These are phyloP conservation scores for Pygoscelis adeliae DNA, from an alignment of 2,113 vertebrate species.

Conservation along the genomic window DNA sequence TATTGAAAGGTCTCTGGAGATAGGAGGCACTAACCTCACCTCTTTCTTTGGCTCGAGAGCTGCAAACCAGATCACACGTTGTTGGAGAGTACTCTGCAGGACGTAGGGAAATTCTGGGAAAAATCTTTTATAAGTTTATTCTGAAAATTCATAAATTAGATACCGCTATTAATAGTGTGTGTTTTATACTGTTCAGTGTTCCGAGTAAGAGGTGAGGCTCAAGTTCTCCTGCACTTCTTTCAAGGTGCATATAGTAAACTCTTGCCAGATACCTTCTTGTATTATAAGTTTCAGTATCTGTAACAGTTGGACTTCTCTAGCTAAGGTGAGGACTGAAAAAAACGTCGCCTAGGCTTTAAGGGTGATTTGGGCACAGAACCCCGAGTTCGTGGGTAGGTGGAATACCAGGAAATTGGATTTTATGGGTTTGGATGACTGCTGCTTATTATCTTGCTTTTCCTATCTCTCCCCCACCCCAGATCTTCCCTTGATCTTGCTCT, in stretches of 20 bases:
- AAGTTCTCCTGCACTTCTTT: background rate
- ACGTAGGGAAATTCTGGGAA: background rate
- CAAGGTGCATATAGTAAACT: background rate
- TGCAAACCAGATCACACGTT: background rate
- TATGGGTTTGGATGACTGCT: background rate
- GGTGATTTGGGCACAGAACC: background rate
- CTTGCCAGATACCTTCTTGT: background rate
- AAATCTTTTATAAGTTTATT: background rate
- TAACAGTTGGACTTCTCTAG: background rate
- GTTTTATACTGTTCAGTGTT: background rate
- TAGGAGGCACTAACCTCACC: background rate
- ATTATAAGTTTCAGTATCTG: background rate
- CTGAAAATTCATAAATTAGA: background rate
- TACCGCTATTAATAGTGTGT: rapidly evolving
- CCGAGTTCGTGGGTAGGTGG: background rate
- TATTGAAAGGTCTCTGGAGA: background rate
- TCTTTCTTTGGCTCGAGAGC: background rate
- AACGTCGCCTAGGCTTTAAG: background rate
- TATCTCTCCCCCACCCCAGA: rapidly evolving
- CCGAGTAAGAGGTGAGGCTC: background rate
- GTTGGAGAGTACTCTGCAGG: background rate
- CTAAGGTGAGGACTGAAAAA: background rate
- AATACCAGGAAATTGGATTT: background rate
- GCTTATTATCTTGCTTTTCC: background rate
- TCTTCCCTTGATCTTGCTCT: background rate